Base-by-base conservation (phyloP, 2,888 invertebrate genomes). In the Rotaria macrura region DNA sequence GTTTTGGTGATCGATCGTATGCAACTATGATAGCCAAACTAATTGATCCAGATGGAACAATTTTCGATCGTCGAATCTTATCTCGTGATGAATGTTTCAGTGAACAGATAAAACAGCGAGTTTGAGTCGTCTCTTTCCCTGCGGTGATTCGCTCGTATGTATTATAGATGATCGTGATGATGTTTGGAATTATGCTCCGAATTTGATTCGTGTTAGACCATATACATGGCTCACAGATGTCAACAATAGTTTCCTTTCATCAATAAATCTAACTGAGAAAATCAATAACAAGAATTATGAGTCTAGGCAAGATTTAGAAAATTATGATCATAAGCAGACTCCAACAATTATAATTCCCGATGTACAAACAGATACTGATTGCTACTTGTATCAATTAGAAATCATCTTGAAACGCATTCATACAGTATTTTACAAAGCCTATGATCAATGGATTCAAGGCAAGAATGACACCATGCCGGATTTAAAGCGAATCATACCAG, bases 121-220 rank as follows among this genome's bases (percentile, higher is more conserved):
- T 92, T 93, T 99, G 74, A 97, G 97, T 90, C 96, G 97, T 7
- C 92, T 99, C 79, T 99, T 99, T 92, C 99, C 99, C 0, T 96
- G 96, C 90, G 99, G 98, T 0, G 98, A 99, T 91, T 94, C 96
- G 88, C 94, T 99, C 94, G 97, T 99, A 54, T 96, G 96, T 90
- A 99, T 99, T 88, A 98, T 99, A 88, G 99, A 99, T 90, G 99
- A 99, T 91, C 93, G 99, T 54, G 97, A 98, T 90, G 99, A 99
- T 92, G 99, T 99, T 0, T 99, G 99, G 99, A 95, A 96, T 89
- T 95, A 94, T 91, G 96, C 97, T 17, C 93, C 95, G 20, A 98
- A 99, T 92, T 93, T 99, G 86, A 95, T 99, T 87, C 97, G 97
- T 91, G 98, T 98, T 1, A 94, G 95, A 89, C 91, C 91, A 0